A percentile compares a stretch with the other conserved stretches of the same genome.
These are phyloP conservation scores for Pontoporia blainvillei DNA, from an alignment of 2,113 vertebrate species.

Conservation along the genomic window DNA sequence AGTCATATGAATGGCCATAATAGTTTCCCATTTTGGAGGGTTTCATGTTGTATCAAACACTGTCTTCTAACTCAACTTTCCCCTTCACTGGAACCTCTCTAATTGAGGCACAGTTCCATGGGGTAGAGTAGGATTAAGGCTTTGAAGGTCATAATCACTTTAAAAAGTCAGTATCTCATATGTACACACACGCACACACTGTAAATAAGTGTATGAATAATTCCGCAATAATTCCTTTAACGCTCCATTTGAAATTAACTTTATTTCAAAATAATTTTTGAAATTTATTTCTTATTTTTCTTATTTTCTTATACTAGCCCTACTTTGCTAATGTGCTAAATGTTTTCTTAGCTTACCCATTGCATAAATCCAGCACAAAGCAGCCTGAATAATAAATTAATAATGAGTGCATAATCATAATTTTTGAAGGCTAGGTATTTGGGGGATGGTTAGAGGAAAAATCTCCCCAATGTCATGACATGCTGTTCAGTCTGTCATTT, in stretches of 20 bases:
- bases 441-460: neutral
- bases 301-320: neutral
- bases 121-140: neutral
- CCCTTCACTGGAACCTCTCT: neutral
- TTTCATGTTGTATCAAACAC: neutral
- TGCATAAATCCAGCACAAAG: neutral
- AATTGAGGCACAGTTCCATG: fast-evolving
- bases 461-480: neutral
- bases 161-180: neutral
- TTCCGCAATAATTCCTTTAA: neutral
- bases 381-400: neutral
- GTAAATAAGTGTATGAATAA: neutral
- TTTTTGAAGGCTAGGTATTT: neutral
- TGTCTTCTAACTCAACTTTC: neutral
- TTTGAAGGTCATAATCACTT: neutral
- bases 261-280: neutral
- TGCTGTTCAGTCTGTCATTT: neutral
- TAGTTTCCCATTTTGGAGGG: neutral
- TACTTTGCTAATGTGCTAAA: neutral
- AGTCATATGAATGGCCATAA: neutral
- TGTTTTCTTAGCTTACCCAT: neutral
- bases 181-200: neutral
- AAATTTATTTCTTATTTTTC: neutral
- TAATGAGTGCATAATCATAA: neutral
- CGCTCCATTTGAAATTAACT: neutral